These are phyloP conservation scores for Camelus dromedarius DNA, from an alignment of 2,113 vertebrate genomes.

Conservation along the genomic window DNA sequence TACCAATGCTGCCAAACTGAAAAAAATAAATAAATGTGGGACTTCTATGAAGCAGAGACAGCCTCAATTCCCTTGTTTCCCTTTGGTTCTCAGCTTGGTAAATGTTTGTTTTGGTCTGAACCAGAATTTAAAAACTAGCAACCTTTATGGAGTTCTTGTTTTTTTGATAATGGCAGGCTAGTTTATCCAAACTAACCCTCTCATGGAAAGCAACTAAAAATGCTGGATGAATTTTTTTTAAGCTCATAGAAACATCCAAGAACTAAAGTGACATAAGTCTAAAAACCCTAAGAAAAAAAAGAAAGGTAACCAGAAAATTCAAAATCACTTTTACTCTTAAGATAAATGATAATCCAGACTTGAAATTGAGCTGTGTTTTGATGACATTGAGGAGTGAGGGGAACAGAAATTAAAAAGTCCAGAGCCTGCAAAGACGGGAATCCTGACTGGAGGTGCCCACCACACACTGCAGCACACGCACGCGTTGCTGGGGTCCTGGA, in stretches of 20 bases:
- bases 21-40: neutral
- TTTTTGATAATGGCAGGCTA: neutral
- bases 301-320: neutral
- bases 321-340: slow-evolving; percentile 1
- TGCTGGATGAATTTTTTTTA: neutral
- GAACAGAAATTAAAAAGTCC: neutral
- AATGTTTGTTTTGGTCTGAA: neutral
- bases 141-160: neutral
- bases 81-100: neutral
- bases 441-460: neutral
- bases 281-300: slow-evolving; percentile 24
- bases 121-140: neutral
- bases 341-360: neutral
- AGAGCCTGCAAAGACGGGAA: neutral
- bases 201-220: neutral
- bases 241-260: neutral
- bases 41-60: neutral
- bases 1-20: neutral
- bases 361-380: neutral
- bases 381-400: neutral
- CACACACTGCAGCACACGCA: neutral
- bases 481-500: neutral
- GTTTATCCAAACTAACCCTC: neutral
- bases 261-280: neutral
- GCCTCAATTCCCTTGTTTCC: neutral